These are phyloP conservation scores for human (Homo sapiens) DNA, from an alignment of 2,113 vertebrate genomes.

Conservation along the genomic window GRCh38 chr16:54030001-54030500, in stretches of 20 bases:
- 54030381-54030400: constrained; percentile 67
- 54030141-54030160: constrained; percentile 71
- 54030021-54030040: background rate
- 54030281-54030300: constrained; percentile 3
- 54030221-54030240: constrained; percentile 63
- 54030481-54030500: background rate
- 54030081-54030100: constrained; percentile 38
- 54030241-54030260: constrained; percentile 68
- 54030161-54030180: constrained; percentile 61
- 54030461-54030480: background rate
- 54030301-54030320: constrained; percentile 44
- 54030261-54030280: constrained; percentile 62
- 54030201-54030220: constrained; percentile 57
- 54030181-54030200: constrained; percentile 44
- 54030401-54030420: constrained; percentile 63
- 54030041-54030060: constrained; percentile 47
- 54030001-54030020: constrained; percentile 57
- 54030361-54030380: constrained; percentile 66
- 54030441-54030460: background rate
- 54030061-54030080: constrained; percentile 38
- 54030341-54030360: constrained; percentile 44
- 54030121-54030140: constrained; percentile 48
- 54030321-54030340: constrained; percentile 62
- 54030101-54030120: constrained; percentile 48
- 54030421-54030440: background rate